A percentile compares a stretch with the other conserved stretches of the same genome.
These are phyloP conservation scores for Phymorhynchus buccinoides DNA, from an alignment of 1,140 invertebrate species.

Conservation along the genomic window DNA sequence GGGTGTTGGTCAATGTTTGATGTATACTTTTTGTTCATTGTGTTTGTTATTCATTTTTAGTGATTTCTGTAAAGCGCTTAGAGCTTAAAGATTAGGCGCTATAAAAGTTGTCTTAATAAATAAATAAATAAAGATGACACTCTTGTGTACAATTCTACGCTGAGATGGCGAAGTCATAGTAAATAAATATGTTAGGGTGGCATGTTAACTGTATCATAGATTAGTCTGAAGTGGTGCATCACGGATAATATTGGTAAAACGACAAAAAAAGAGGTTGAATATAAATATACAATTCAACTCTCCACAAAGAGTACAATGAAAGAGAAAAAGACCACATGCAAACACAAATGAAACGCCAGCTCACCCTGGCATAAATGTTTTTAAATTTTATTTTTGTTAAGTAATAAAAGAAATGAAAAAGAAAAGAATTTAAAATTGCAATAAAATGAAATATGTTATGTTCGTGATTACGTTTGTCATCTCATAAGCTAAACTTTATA, in stretches of 20 bases:
- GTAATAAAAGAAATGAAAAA: not conserved
- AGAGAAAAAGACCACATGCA: not conserved
- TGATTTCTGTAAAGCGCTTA: no score
- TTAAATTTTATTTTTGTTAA: not conserved
- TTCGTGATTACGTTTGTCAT: no score
- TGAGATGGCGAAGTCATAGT: not conserved
- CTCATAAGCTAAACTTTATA: no score
- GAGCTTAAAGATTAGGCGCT: no score
- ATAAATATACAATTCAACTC: not conserved
- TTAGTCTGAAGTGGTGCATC: not conserved
- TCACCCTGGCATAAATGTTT: not conserved
- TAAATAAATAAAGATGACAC: no score
- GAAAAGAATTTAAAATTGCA: not conserved
- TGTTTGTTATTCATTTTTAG: no score
- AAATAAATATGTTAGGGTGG: not conserved
- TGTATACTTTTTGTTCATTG: no score
- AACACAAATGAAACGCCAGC: not conserved
- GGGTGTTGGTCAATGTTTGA: no score
- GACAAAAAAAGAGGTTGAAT: not conserved
- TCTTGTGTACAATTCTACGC: not conserved
- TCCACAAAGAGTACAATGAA: not conserved
- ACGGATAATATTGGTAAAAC: not conserved
- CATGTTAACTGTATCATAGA: not conserved
- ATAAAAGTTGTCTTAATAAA: no score
- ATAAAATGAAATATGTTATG: not conserved